Conservation (phyloP, 2,113 vertebrate genomes). For the Gavialis gangeticus region DNA sequence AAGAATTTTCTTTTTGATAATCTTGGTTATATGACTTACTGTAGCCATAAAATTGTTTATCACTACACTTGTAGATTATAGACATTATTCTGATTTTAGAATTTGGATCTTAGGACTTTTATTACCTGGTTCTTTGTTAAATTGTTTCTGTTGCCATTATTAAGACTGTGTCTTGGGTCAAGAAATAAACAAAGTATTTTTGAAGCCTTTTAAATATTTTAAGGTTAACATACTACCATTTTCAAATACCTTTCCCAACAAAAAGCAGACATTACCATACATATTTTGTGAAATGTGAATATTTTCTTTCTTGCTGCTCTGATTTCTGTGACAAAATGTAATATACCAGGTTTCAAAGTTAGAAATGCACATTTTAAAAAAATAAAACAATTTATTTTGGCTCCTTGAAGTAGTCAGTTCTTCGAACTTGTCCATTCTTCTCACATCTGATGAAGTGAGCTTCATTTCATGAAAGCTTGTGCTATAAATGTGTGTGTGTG, state of each 20-base stretch:
- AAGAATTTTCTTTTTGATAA: fast-evolving
- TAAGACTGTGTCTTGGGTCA: too few relatives aligned
- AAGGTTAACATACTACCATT: background rate
- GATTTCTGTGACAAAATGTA: background rate
- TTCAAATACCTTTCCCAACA: background rate
- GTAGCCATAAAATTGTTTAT: background rate
- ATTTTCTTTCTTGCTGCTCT: background rate
- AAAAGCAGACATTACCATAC: background rate
- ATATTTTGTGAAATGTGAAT: background rate
- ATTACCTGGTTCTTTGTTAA: background rate
- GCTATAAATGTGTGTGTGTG: too few relatives aligned
- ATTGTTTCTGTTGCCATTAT: background rate
- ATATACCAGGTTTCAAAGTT: background rate
- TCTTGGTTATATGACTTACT: background rate
- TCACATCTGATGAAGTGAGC: background rate
- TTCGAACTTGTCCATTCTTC: background rate
- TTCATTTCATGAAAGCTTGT: too few relatives aligned
- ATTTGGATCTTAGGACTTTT: background rate
- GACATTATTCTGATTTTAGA: background rate
- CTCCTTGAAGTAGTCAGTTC: background rate
- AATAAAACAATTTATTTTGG: background rate
- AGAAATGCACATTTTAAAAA: background rate
- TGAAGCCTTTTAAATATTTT: conserved; percentile 4
- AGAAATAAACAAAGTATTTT: background rate
- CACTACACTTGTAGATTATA: background rate